These are phyloP conservation scores for Nibea albiflora DNA, from an alignment of 2,113 vertebrate species.

Conservation along the genomic window DNA sequence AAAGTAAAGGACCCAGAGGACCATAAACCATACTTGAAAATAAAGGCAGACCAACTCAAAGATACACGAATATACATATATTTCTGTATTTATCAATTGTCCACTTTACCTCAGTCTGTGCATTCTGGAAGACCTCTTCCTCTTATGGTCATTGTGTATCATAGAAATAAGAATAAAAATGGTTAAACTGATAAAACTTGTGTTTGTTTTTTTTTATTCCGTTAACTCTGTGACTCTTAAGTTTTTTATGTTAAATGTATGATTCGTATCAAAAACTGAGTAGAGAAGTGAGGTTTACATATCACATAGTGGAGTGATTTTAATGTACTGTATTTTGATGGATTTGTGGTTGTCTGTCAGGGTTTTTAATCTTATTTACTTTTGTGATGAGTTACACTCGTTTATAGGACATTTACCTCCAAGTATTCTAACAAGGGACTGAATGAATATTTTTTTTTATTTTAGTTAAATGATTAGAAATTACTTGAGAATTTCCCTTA, in stretches of 20 bases:
- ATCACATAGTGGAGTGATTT: not conserved
- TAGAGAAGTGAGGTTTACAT: not conserved
- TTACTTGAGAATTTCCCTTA: not conserved
- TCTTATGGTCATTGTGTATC: conserved; percentile 79
- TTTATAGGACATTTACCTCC: not conserved
- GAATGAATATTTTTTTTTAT: not conserved
- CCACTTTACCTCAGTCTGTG: conserved; percentile 78
- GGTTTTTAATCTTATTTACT: not conserved
- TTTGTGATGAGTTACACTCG: not conserved
- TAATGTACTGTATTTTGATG: not conserved
- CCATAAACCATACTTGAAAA: conserved; percentile 58
- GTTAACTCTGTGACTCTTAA: not conserved
- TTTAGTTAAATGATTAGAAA: not conserved
- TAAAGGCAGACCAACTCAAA: conserved; percentile 62
- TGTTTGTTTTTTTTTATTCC: not conserved
- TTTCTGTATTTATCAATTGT: conserved; percentile 79
- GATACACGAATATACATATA: conserved; percentile 55
- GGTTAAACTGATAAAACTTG: conserved; percentile 46
- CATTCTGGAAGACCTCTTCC: conserved; percentile 84
- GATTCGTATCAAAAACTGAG: not conserved
- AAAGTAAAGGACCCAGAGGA: conserved; percentile 85
- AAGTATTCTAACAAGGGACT: not conserved
- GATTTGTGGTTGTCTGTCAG: not conserved
- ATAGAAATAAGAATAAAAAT: conserved; percentile 87
- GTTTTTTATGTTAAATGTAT: not conserved